These are phyloP conservation scores for Neogale vison DNA, from an alignment of 2,113 vertebrate genomes.

Conservation along the genomic window DNA sequence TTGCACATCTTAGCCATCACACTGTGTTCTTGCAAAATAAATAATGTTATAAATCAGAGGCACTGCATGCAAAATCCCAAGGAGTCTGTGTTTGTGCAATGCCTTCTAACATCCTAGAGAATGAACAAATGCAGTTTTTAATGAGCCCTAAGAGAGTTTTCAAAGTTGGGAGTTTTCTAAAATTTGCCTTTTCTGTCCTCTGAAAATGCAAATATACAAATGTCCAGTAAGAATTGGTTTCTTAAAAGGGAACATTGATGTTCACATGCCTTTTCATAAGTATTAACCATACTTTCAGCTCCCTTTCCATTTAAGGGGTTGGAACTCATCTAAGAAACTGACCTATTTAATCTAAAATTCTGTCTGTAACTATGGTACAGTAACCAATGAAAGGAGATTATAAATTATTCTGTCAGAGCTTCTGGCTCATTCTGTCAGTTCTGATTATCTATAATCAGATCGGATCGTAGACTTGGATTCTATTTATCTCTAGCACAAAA, in stretches of 20 bases:
- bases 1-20: neutral
- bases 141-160: conserved; percentile 12
- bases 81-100: neutral
- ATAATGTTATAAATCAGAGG: neutral
- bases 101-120: neutral
- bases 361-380: conserved; percentile 1
- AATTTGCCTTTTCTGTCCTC: neutral
- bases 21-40: conserved; percentile 38
- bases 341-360: conserved; percentile 58
- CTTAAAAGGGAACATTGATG: neutral
- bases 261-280: conserved; percentile 20
- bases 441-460: neutral
- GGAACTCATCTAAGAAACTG: neutral
- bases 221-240: neutral
- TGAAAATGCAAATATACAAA: conserved; percentile 53
- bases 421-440: neutral
- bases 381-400: neutral
- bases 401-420: conserved; percentile 24
- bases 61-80: conserved; percentile 14
- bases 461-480: neutral
- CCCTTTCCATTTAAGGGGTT: neutral
- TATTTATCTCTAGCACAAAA: neutral
- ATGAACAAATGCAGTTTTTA: conserved; percentile 23
- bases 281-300: neutral
- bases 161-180: conserved; percentile 40